Evolutionary conservation across 2,113 vertebrate genomes (phyloP).

Genomic region (Dipodomys spectabilis): DNA sequence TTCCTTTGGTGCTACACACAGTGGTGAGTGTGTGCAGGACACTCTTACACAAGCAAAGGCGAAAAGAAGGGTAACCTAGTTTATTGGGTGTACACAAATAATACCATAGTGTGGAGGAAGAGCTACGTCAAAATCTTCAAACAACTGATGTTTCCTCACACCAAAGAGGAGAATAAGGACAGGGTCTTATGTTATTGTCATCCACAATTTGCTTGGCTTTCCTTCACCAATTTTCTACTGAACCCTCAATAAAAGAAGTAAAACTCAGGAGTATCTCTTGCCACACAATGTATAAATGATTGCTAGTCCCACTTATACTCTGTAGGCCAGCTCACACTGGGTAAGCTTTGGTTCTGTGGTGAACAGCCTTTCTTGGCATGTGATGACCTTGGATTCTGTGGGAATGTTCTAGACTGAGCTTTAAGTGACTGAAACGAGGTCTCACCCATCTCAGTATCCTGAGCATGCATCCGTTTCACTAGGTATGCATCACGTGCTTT

Average conservation of each 20-base stretch:
- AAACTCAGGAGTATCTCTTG: background rate
- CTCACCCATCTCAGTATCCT: background rate
- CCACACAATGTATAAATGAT: background rate
- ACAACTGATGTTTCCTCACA: background rate
- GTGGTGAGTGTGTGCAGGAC: background rate
- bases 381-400: background rate
- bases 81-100: background rate
- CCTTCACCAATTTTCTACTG: slow-evolving; percentile 21
- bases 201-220: slow-evolving; percentile 7
- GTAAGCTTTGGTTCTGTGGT: background rate
- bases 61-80: background rate
- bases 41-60: background rate
- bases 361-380: background rate
- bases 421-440: background rate
- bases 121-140: background rate
- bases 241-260: slow-evolving; percentile 10
- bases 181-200: background rate
- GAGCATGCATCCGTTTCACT: background rate
- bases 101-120: background rate
- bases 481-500: background rate
- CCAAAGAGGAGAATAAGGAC: background rate
- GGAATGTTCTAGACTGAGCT: background rate
- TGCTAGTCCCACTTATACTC: background rate
- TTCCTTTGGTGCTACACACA: background rate
- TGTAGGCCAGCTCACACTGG: background rate